Evolutionary conservation across 2,797 vertebrate genomes (phyloP), one percentile per base, ranked within the genome.

Genomic region (Enteromius mattozi): DNA sequence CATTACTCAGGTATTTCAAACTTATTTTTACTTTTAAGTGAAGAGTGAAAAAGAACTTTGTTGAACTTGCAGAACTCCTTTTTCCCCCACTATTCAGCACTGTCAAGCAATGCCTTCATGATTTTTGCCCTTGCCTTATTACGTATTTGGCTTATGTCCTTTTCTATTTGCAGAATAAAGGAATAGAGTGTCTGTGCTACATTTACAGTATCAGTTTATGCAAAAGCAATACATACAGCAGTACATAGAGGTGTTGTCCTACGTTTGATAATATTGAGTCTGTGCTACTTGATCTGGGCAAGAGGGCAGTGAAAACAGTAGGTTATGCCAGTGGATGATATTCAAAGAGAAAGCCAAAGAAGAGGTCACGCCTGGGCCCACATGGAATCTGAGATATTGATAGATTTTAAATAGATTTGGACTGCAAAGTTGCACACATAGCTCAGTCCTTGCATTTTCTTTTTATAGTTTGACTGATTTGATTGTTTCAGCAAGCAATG

Each of bases 291-390:
- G 92, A 94, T 93, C 92, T 87, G 74, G 85, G 82, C 83, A 78
- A 42, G 85, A 87, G 81, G 79, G 88, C 88, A 89, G 90, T 74
- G 78, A 89, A 92, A 93, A 93, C 93, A 93, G 91, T 86, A 83
- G 42, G 90, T 91, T 90, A 92, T 92, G 92, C 92, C 88, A 89
- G 90, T 88, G 82, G 89, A 91, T 92, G 93, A 92, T 91, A 94
- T 93, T 91, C 14, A 90, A 94, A 89, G 89, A 94, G 90, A 90
- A 89, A 88, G 88, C 90, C 85, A 89, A 92, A 81, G 71, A 87
- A 87, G 89, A 93, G 92, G 92, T 93, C 86, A 87, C 40, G 49
- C 24, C 27, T 3, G 2, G 33, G 69, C 24, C 30, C 10, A 81
- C 12, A 47, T 61, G n/a, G 27, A 35, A 3, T 45, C 16, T 61